Percentiles rank a stretch among this genome's conserved stretches.
Evolutionary conservation across 1,140 invertebrate species (phyloP).

Genomic region (Camponotus vicinus): DNA sequence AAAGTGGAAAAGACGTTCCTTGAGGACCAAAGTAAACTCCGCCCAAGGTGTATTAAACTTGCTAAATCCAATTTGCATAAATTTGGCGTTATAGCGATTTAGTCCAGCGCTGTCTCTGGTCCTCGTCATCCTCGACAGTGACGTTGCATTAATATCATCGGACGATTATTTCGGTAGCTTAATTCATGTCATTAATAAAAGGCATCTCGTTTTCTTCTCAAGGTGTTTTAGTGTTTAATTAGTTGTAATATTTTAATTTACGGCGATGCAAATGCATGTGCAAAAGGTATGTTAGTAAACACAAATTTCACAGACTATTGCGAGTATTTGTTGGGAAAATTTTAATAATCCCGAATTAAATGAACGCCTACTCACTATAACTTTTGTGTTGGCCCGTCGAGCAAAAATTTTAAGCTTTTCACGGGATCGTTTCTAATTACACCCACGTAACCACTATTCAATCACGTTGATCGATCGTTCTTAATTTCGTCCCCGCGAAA

Average conservation of each 20-base stretch:
- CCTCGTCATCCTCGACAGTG: slow-evolving; percentile 26
- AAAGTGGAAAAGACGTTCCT: slow-evolving; percentile 61
- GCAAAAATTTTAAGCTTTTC: slow-evolving; percentile 34
- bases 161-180: slow-evolving; percentile 38
- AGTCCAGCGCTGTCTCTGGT: slow-evolving; percentile 23
- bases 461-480: slow-evolving; percentile 41
- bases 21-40: slow-evolving; percentile 52
- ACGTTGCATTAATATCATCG: slow-evolving; percentile 18
- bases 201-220: background rate
- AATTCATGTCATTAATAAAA: slow-evolving; percentile 47
- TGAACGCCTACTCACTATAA: slow-evolving; percentile 34
- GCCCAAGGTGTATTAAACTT: slow-evolving; percentile 61
- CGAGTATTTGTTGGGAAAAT: slow-evolving; percentile 20
- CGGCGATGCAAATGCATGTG: background rate
- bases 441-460: slow-evolving; percentile 15
- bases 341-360: slow-evolving; percentile 57
- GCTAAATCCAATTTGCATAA: slow-evolving; percentile 63
- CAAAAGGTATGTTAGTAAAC: background rate
- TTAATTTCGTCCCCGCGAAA: slow-evolving; percentile 37
- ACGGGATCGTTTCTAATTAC: slow-evolving; percentile 38
- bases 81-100: slow-evolving; percentile 58
- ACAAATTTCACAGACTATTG: slow-evolving; percentile 18
- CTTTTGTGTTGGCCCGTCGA: background rate
- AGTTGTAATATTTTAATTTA: slow-evolving; percentile 4
- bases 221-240: background rate